Evolutionary conservation across 2,113 vertebrate genomes (phyloP).

Genomic region (Crotalus horridus): DNA sequence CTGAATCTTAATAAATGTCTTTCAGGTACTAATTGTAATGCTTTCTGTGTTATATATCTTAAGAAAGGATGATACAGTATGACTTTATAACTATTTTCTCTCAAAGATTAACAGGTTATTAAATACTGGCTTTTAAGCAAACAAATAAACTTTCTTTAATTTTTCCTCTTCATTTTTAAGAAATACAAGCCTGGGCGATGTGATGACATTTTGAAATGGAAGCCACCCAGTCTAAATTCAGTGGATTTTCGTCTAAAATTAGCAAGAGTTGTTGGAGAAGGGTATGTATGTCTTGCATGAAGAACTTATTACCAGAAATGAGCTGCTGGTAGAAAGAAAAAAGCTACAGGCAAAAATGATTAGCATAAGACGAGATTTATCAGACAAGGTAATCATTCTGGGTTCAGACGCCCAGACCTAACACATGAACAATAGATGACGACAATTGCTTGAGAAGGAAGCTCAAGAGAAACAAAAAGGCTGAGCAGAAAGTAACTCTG

Average conservation of each 20-base stretch:
- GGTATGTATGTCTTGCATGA: conserved; percentile 74
- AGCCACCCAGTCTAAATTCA: conserved; percentile 96
- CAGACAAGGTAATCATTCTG: not conserved
- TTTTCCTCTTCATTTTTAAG: conserved; percentile 70
- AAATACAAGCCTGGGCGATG: conserved; percentile 93
- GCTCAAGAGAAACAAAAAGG: not conserved
- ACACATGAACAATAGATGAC: not conserved
- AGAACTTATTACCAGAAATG: not conserved
- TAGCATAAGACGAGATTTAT: not conserved
- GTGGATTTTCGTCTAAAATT: conserved; percentile 99
- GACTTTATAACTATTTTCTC: conserved; percentile 36
- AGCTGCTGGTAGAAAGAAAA: not conserved
- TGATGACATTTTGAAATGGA: conserved; percentile 99
- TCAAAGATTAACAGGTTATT: conserved; percentile 41
- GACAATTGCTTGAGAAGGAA: not conserved
- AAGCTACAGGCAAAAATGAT: not conserved
- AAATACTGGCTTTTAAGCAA: conserved; percentile 54
- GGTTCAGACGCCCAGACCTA: not conserved
- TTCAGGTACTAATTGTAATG: not conserved
- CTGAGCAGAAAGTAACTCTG: not conserved
- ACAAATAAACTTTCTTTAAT: conserved; percentile 56
- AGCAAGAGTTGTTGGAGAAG: conserved; percentile 95
- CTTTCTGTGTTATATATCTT: conserved; percentile 6
- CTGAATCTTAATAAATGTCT: not conserved
- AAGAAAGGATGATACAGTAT: conserved; percentile 47